Conservation (phyloP, 2,888 invertebrate genomes). For the Hanleya hanleyi region DNA sequence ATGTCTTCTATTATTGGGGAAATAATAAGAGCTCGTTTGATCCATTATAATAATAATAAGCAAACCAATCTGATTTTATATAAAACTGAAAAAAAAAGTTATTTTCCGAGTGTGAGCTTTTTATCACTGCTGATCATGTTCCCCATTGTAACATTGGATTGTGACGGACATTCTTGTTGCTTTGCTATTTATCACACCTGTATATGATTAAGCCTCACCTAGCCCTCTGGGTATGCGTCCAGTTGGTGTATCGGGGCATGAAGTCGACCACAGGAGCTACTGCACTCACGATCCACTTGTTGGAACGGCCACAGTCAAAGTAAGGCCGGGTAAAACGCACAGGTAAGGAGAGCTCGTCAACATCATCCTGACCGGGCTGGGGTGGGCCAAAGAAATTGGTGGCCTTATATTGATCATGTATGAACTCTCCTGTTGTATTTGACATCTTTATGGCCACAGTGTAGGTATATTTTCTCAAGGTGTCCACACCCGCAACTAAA, state of each 20-base stretch:
- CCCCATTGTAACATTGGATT: too few species aligned
- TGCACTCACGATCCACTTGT: constrained; percentile 96
- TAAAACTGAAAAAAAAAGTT: too few species aligned
- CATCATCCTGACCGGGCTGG: constrained; percentile 68
- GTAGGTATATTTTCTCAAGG: constrained; percentile 62
- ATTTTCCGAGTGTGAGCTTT: too few species aligned
- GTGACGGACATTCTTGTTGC: too few species aligned
- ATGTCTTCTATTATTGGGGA: too few species aligned
- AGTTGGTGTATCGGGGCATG: constrained; percentile 79
- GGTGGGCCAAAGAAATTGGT: constrained; percentile 72
- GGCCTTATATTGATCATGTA: constrained; percentile 53
- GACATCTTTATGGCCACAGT: constrained; percentile 67
- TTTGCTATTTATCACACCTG: too few species aligned
- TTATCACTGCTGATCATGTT: too few species aligned
- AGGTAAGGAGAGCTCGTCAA: constrained; percentile 79
- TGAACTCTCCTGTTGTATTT: constrained; percentile 67
- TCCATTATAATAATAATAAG: too few species aligned
- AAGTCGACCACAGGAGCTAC: constrained; percentile 96
- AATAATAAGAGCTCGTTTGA: too few species aligned
- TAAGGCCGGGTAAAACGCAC: constrained; percentile 96
- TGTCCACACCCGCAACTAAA: constrained; percentile 84
- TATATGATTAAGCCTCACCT: constrained; percentile 47
- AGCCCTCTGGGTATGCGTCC: constrained; percentile 65
- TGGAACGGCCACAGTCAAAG: constrained; percentile 95
- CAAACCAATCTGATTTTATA: too few species aligned